Evolutionary conservation across 2,797 vertebrate species (phyloP), one percentile per base, ranked within the genome.

Genomic region (Pampus argenteus): DNA sequence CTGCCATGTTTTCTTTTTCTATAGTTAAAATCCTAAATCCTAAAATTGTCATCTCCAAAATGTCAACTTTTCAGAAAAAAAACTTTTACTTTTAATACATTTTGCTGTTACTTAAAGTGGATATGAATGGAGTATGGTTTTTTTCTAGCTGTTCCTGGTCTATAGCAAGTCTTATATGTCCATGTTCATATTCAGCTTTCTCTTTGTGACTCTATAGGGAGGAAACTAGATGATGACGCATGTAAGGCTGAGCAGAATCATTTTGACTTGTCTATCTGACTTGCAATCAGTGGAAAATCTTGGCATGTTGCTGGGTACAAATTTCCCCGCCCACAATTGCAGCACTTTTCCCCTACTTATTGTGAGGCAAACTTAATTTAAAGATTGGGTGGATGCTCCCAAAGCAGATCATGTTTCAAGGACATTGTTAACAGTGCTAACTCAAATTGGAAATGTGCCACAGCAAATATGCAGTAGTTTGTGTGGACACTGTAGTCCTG

Each of bases 221-320:
- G 76, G 78, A 64, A 60, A 78, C 48, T 60, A 23, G 9, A 25
- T 22, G 52, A 2, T 86, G 85, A 85, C 74, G 66, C 64, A 83
- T 2, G 6, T 31, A 48, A 18, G 14, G 38, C 45, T 50, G 23
- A n/a, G 25, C 5, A 10, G 40, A 66, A 52, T 69, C 40, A 50
- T 73, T 78, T 38, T 40, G 36, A 58, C 17, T 17, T 36, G 45
- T 76, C 73, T 62, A 55, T 78, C n/a, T 72, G 42, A 48, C 9
- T 34, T 70, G 57, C 40, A 48, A 9, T 51, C 51, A 62, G 20
- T 2, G 8, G 22, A 75, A 49, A 8, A 9, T 51, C 58, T 6
- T 77, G 66, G 57, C 79, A 20, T 23, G 4, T 3, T 2, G 11
- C 8, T 28, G 2, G 49, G 20, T 54, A 55, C 17, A 58, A 28